phyloP scores from a whole-genome alignment of 2,113 vertebrate species.

The Carassius carassius region DNA sequence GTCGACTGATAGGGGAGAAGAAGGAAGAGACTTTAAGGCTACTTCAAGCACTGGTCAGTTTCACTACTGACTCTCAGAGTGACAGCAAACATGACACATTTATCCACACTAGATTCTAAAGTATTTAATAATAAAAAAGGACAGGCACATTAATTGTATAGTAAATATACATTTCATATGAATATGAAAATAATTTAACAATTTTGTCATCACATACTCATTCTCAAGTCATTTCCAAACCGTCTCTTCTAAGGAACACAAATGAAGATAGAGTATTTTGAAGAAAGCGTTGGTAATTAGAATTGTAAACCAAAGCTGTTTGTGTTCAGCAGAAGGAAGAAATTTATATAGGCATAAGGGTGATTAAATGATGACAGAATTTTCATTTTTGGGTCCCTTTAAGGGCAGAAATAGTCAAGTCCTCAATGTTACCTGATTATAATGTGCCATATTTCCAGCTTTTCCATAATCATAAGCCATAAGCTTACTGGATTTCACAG shows the following conservation, averaged over 20 bases:
- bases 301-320: too few relatives aligned
- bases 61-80: background rate
- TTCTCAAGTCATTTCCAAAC: background rate
- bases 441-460: slow-evolving; percentile 78
- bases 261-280: background rate
- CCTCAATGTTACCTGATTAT: slow-evolving; percentile 83
- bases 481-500: slow-evolving; percentile 73
- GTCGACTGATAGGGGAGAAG: slow-evolving; percentile 73
- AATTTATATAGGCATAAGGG: background rate
- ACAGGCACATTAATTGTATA: background rate
- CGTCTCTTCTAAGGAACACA: background rate
- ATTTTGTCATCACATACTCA: background rate
- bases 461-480: slow-evolving; percentile 84
- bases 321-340: background rate
- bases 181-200: background rate
- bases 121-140: background rate
- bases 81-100: background rate
- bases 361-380: background rate
- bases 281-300: background rate
- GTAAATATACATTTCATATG: background rate
- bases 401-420: background rate
- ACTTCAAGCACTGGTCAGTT: too few relatives aligned
- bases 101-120: background rate
- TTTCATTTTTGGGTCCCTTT: background rate
- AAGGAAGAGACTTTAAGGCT: background rate